These are phyloP conservation scores for Ateles fusciceps DNA, from an alignment of 2,797 vertebrate species.

Conservation along the genomic window DNA sequence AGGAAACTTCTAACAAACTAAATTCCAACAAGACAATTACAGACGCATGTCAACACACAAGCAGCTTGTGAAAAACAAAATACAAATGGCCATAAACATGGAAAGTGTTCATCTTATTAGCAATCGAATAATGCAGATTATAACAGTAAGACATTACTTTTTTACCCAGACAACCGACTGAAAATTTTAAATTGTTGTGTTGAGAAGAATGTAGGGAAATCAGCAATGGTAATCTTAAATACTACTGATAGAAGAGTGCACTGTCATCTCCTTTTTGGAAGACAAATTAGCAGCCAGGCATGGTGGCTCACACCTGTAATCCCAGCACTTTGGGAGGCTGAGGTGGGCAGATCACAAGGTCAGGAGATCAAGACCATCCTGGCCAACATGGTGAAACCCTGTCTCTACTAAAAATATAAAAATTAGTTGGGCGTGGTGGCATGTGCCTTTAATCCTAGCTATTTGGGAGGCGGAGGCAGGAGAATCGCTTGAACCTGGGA, in stretches of 20 bases:
- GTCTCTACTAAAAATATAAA: no score
- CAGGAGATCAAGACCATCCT: no score
- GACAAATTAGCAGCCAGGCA: background rate
- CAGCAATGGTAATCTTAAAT: background rate
- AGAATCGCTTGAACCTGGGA: no score
- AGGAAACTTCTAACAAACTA: constrained; percentile 38
- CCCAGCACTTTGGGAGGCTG: no score
- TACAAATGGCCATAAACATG: background rate
- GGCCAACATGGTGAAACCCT: no score
- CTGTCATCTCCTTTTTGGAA: constrained; percentile 3
- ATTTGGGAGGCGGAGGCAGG: no score
- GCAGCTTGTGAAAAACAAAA: constrained; percentile 22
- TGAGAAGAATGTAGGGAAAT: constrained; percentile 32
- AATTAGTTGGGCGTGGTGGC: no score
- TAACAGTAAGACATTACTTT: constrained; percentile 5
- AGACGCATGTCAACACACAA: constrained; percentile 19
- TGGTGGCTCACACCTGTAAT: background rate
- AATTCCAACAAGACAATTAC: constrained; percentile 32
- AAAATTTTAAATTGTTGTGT: background rate
- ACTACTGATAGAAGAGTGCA: background rate
- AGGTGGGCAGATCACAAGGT: no score
- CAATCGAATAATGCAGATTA: constrained; percentile 50
- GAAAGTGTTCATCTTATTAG: constrained; percentile 31
- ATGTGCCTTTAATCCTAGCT: no score
- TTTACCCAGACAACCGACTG: constrained; percentile 33